Conservation (phyloP, 2,888 invertebrate species). For the Standfussiana lucernea region DNA sequence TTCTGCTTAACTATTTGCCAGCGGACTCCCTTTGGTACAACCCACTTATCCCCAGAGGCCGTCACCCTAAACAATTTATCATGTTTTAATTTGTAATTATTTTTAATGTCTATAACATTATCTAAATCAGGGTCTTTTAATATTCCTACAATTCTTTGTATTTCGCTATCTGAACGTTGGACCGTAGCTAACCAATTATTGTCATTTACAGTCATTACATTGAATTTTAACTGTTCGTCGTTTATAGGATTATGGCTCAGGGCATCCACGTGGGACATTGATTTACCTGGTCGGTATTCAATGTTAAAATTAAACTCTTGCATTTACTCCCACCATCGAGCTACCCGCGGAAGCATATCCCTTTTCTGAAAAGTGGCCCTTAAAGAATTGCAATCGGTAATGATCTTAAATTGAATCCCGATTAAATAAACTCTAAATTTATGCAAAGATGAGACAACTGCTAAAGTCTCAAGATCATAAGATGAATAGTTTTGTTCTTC, state of each 20-base stretch:
- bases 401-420: background rate
- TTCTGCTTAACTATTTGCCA: no score
- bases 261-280: background rate
- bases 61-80: background rate
- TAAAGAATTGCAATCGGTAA: background rate
- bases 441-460: background rate
- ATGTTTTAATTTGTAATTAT: background rate
- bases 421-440: background rate
- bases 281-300: background rate
- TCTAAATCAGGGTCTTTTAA: conserved; percentile 1
- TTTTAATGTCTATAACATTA: conserved; percentile 1
- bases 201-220: background rate
- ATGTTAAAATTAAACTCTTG: conserved; percentile 1
- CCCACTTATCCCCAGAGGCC: background rate
- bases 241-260: background rate
- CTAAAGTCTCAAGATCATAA: conserved; percentile 1
- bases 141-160: conserved; percentile 2
- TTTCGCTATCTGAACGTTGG: background rate
- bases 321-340: background rate
- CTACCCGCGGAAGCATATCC: background rate
- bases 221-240: background rate
- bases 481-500: conserved; percentile 1
- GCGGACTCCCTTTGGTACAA: no score
- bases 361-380: background rate
- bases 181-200: background rate